Percentiles rank a stretch among this genome's conserved stretches.
Conservation (phyloP, 2,888 invertebrate species). For the Gasteruption jaculator region DNA sequence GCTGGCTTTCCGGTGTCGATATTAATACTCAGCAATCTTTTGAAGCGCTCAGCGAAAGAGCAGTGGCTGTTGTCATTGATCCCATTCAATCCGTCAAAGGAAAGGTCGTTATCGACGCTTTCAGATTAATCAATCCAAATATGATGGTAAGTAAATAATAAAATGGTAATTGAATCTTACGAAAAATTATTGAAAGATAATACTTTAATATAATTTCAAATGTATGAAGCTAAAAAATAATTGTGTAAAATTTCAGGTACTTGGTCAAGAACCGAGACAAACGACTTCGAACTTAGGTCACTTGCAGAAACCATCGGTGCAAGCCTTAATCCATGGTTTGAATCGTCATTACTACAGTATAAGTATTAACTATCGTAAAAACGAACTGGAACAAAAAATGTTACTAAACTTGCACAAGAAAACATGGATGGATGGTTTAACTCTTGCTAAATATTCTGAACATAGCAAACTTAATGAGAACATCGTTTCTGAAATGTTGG, state of each 20-base stretch:
- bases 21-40: conserved; percentile 99
- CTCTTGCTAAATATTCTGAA: conserved; percentile 84
- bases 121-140: conserved; percentile 97
- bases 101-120: conserved; percentile 99
- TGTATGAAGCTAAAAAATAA: too few species aligned
- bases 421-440: conserved; percentile 96
- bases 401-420: conserved; percentile 96
- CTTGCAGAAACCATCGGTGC: conserved; percentile 97
- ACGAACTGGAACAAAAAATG: conserved; percentile 99
- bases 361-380: conserved; percentile 98
- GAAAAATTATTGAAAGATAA: conserved; percentile 6
- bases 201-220: conserved; percentile 2
- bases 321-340: conserved; percentile 97
- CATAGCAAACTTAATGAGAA: conserved; percentile 92
- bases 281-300: conserved; percentile 99
- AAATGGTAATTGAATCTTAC: background rate
- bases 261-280: conserved; percentile 97
- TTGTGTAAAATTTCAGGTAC: conserved; percentile 38
- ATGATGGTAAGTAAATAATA: conserved; percentile 77
- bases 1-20: conserved; percentile 99
- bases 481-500: conserved; percentile 94
- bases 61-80: conserved; percentile 98
- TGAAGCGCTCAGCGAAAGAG: conserved; percentile 95
- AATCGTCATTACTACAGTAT: conserved; percentile 99
- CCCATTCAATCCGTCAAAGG: conserved; percentile 99